These are phyloP conservation scores for Lycodopsis pacificus DNA, from an alignment of 2,797 vertebrate genomes.

Conservation along the genomic window DNA sequence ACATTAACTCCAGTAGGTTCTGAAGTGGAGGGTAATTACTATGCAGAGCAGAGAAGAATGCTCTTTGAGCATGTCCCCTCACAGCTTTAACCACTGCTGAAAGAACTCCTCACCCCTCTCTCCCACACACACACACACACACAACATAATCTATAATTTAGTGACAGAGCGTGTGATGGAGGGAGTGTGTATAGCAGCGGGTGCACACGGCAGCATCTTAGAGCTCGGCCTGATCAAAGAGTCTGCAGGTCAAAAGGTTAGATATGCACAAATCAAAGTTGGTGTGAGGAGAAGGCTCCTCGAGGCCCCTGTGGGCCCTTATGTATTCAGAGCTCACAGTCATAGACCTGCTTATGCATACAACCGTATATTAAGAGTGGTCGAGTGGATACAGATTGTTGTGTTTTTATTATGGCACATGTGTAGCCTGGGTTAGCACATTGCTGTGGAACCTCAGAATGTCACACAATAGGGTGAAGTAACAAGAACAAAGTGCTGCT, in stretches of 20 bases:
- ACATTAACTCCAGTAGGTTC: constrained; percentile 48
- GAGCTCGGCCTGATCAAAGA: constrained; percentile 60
- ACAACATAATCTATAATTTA: constrained; percentile 71
- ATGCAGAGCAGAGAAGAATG: constrained; percentile 57
- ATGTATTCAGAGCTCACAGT: constrained; percentile 36
- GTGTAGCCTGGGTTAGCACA: background rate
- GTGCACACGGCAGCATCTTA: constrained; percentile 43
- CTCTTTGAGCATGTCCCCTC: constrained; percentile 52
- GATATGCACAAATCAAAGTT: constrained; percentile 64
- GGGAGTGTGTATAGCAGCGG: constrained; percentile 31
- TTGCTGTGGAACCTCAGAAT: constrained; percentile 3
- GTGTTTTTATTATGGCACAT: constrained; percentile 35
- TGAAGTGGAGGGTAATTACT: constrained; percentile 56
- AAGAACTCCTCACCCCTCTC: constrained; percentile 44
- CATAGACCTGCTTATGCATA: background rate
- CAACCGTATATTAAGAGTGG: background rate
- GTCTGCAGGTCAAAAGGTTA: constrained; percentile 62
- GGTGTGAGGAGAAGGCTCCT: constrained; percentile 37
- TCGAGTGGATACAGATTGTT: constrained; percentile 30
- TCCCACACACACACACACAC: constrained; percentile 18
- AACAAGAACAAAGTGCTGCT: constrained; percentile 3
- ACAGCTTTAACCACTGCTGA: constrained; percentile 47
- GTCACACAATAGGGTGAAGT: constrained; percentile 17
- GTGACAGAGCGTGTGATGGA: constrained; percentile 54
- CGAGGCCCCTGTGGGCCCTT: constrained; percentile 18